Conservation (phyloP, 2,113 vertebrate species). For the Muntiacus reevesi region DNA sequence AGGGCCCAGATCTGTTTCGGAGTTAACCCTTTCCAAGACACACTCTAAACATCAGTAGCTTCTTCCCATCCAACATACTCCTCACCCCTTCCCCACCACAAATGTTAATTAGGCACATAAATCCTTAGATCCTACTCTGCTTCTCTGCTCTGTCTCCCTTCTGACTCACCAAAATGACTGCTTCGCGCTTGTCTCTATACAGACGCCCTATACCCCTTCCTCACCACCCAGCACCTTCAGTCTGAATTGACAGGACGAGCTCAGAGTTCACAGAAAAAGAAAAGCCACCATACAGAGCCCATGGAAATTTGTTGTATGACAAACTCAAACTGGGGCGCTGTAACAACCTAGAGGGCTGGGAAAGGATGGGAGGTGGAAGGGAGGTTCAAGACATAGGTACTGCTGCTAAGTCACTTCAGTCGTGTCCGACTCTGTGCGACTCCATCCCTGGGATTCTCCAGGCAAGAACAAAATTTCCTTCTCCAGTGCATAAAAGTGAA, state of each 20-base stretch:
- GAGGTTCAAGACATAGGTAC: background rate
- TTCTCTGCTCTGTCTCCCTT: background rate
- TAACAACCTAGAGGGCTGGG: background rate
- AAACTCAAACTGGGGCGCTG: background rate
- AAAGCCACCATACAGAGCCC: background rate
- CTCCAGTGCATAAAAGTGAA: too few relatives aligned
- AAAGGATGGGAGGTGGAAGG: background rate
- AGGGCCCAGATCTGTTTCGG: background rate
- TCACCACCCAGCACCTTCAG: background rate
- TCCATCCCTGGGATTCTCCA: too few relatives aligned
- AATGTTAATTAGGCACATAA: background rate
- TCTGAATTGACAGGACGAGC: background rate
- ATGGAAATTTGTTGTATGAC: background rate
- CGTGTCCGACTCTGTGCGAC: too few relatives aligned
- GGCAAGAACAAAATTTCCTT: too few relatives aligned
- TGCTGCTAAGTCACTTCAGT: too few relatives aligned
- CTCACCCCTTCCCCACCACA: background rate
- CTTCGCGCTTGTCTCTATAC: background rate
- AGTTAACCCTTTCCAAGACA: background rate
- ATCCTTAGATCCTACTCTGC: background rate
- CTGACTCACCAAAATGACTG: background rate
- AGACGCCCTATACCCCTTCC: background rate
- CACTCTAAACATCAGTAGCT: background rate
- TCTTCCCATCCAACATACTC: background rate
- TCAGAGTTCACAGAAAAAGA: background rate